phyloP scores from a whole-genome alignment of 2,888 invertebrate genomes.

The Dysmachus trigonus region DNA sequence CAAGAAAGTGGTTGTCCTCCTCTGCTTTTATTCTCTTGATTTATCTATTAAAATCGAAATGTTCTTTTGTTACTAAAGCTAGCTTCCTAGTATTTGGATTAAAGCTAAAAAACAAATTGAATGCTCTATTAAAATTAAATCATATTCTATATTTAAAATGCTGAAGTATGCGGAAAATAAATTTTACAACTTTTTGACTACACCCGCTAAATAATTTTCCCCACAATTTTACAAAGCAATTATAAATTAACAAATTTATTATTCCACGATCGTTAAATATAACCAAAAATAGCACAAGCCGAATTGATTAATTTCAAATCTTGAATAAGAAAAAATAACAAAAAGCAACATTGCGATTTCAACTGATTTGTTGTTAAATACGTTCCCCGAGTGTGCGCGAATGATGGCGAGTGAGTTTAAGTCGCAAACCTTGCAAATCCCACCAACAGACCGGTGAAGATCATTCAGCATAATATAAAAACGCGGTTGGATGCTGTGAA shows the following conservation, averaged over 20 bases:
- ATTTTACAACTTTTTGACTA: neutral
- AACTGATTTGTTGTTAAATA: neutral
- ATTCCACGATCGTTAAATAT: neutral
- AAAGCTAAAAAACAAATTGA: no score
- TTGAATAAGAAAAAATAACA: neutral
- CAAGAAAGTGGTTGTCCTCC: no score
- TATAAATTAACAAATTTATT: neutral
- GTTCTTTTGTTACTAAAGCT: no score
- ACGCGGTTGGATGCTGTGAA: neutral
- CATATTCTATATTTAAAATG: neutral
- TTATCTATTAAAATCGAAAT: no score
- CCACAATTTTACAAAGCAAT: neutral
- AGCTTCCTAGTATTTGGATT: no score
- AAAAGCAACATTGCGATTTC: neutral
- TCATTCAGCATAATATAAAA: slow-evolving; percentile 42
- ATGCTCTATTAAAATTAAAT: no score
- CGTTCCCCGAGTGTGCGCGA: neutral
- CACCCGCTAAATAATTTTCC: neutral
- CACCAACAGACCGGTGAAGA: neutral
- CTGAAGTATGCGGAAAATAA: neutral
- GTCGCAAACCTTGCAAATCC: slow-evolving; percentile 19
- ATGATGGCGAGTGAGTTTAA: neutral
- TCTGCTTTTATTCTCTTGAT: no score
- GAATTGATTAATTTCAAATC: neutral
- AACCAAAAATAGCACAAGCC: neutral